Conservation (phyloP, 1,140 invertebrate genomes). For the Bathynomus jamesi region DNA sequence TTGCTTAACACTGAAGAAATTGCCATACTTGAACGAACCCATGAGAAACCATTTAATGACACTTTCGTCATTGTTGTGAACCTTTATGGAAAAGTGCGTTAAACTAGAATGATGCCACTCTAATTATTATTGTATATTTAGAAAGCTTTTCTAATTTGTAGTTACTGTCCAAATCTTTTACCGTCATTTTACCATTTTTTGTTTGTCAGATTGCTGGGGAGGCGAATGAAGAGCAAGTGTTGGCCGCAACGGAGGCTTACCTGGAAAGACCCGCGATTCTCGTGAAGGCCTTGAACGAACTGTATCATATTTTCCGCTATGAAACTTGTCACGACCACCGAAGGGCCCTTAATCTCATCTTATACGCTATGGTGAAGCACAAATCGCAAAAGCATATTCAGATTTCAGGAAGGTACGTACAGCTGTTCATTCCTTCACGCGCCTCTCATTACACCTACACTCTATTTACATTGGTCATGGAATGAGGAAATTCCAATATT, state of each 20-base stretch:
- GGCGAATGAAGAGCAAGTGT: slow-evolving; percentile 80
- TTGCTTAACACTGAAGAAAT: no score
- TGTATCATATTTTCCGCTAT: slow-evolving; percentile 82
- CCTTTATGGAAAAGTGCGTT: no score
- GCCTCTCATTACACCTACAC: background rate
- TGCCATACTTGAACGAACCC: background rate
- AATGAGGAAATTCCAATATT: background rate
- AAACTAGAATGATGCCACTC: no score
- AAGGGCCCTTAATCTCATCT: slow-evolving; percentile 63
- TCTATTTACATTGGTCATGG: background rate
- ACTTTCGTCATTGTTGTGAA: background rate
- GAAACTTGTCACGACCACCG: slow-evolving; percentile 54
- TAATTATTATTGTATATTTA: no score
- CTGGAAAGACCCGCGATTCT: slow-evolving; percentile 51
- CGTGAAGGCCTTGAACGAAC: slow-evolving; percentile 75
- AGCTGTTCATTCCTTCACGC: background rate
- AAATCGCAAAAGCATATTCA: slow-evolving; percentile 76
- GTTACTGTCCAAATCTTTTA: no score
- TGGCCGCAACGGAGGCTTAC: slow-evolving; percentile 57
- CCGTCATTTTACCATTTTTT: no score
- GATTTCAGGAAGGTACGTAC: slow-evolving; percentile 73
- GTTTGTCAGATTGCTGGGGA: slow-evolving; percentile 70
- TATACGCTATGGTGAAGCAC: slow-evolving; percentile 79
- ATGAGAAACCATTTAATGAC: background rate
- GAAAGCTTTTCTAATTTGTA: no score